Evolutionary conservation across 30 jellyfish, hydroid and myxozoan species (phyloP), one percentile per base, ranked within the genome.

Genomic region (Sanderia malayensis): DNA sequence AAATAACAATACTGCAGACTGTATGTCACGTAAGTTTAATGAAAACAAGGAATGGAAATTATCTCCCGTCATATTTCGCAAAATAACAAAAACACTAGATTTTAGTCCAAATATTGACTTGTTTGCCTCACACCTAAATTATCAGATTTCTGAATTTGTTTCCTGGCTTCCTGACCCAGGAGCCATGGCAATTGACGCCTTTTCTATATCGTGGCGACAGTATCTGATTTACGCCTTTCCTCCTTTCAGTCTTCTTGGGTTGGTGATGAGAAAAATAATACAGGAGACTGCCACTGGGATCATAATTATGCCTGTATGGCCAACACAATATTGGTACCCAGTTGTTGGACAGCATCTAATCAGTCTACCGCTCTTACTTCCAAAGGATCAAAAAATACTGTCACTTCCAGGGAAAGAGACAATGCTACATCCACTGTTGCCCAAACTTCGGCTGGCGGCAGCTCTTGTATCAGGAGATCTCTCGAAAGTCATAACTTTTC

Each of bases 1-100:
- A 45, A 25, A 71, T 29, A 71, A 71, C 55, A 71, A 29, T 1
- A 71, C 58, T 33, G 83, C 72, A 47, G 83, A 71, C 55, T 18
- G 23, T 0, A 71, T 32, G 58, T 71, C 83, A 32, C 57, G 77
- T 63, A 52, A 71, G 33, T 71, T 71, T 28, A 32, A 27, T 24
- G 83, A 46, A 24, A 33, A 57, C 53, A 46, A 26, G 19, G 81
- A 69, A 29, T 34, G 81, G 69, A 44, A 19, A n/a, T 20, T 69
- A 0, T 13, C 17, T 2, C 67, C 67, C 28, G 22, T 26, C 2
- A 66, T 31, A 26, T 66, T 66, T 66, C 57, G 30, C 0, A 1
- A 7, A 21, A 37, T 44, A 37, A 13, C 44, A 17, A 1, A 11
- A 25, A 9, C 8, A 7, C 44, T 59, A 17, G 25, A 59, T 25